phyloP scores from a whole-genome alignment of 2,113 vertebrate species.

The Scytalopus superciliaris region DNA sequence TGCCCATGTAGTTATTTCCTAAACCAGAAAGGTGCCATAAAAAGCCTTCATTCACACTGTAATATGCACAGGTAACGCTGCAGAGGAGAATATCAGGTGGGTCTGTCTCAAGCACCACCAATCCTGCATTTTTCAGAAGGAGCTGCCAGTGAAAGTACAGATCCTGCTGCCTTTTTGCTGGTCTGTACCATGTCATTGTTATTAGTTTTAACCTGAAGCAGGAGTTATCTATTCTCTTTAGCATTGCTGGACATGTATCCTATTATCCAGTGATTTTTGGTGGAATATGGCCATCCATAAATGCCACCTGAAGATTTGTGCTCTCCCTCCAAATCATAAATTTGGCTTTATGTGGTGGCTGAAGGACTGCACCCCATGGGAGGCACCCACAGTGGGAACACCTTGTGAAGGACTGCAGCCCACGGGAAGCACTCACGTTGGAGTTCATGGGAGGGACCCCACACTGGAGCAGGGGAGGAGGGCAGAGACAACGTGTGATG shows the following conservation, averaged over 20 bases:
- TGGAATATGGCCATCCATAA: background rate
- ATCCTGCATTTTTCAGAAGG: background rate
- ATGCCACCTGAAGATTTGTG: background rate
- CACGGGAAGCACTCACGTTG: background rate
- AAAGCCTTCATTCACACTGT: background rate
- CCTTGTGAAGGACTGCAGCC: background rate
- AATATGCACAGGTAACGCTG: background rate
- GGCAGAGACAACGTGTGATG: background rate
- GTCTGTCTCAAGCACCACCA: background rate
- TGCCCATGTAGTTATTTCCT: background rate
- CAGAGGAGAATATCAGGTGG: background rate
- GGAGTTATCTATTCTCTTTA: background rate
- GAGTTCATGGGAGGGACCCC: background rate
- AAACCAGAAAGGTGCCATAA: background rate
- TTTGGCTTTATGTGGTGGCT: background rate
- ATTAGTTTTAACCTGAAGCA: background rate
- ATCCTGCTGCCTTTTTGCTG: background rate
- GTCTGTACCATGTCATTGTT: background rate
- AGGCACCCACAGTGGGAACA: background rate
- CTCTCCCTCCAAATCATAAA: accelerated
- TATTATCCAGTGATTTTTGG: background rate
- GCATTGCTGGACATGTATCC: background rate
- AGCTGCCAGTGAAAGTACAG: background rate
- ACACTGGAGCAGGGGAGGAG: background rate
- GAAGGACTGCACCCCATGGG: background rate